Base-by-base conservation (phyloP, 1,140 invertebrate genomes). In the Drosophila teissieri region DNA sequence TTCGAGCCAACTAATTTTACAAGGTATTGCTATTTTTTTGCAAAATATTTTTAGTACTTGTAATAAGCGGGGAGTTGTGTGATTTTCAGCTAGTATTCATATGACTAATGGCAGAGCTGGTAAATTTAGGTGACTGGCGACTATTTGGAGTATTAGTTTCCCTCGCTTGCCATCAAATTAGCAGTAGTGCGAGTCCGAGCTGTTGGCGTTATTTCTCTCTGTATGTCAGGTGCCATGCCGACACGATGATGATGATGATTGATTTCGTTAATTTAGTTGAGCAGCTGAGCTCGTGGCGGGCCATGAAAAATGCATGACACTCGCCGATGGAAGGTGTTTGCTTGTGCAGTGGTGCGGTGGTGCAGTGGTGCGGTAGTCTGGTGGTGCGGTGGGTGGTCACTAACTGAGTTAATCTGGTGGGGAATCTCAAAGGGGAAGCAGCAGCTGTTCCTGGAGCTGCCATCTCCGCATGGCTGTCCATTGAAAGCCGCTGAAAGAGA, bases 251-350 rank as follows among this genome's bases (percentile, higher is more conserved):
- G 24, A 24, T 60, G 78, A 84, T 84, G 80, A 84, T 84, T 84
- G 80, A 84, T 84, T 83, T 84, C 45, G 65, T 85, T 84, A 80
- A 84, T 84, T 84, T 80, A 69, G 63, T 67, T 52, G 63, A 64
- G 64, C 67, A 70, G 49, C 63, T 68, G 49, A 73, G 70, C 68
- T 64, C 44, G 45, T 67, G 61, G 51, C 73, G 46, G 46, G 54
- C 22, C 80, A 65, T 60, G 53, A 64, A 62, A 70, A 70, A 73
- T 74, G 72, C 69, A 74, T 74, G 69, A 49, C 60, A 49, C 61
- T 36, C 40, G 10, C 31, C 31, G 37, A 8, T 42, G 34, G 51
- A n/a, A 27, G 60, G 49, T 34, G 14, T 31, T 49, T 4, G 48
- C 3, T 6, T 4, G 46, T 15, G 22, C 22, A 6, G n/a, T 45